These are phyloP conservation scores for Epizoanthus fatuus DNA, from an alignment of 92 coral and sea anemone genomes.

Conservation along the genomic window DNA sequence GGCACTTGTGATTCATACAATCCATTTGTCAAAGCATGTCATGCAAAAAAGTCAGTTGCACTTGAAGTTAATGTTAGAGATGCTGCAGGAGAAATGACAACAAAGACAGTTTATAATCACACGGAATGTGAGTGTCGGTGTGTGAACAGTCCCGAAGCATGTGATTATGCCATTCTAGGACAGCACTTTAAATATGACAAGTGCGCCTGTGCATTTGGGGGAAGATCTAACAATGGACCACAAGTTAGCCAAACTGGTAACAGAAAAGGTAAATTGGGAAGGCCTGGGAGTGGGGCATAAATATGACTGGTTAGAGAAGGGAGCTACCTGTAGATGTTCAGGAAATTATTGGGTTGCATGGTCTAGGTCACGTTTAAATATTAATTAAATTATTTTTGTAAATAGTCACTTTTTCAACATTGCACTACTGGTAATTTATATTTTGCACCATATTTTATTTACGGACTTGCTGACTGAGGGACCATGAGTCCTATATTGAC, in stretches of 20 bases:
- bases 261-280: constrained; percentile 11
- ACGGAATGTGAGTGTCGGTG: constrained; percentile 22
- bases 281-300: not conserved
- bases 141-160: not conserved
- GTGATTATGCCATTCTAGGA: not conserved
- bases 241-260: not conserved
- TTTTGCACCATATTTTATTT: too few species aligned
- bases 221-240: not conserved
- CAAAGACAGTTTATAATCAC: constrained; percentile 22
- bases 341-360: too few species aligned
- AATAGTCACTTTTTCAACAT: too few species aligned
- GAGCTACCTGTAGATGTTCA: too few species aligned
- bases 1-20: constrained; percentile 8
- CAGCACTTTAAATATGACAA: not conserved
- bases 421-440: too few species aligned
- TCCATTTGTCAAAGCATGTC: not conserved
- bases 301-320: not conserved
- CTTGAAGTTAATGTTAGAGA: constrained; percentile 10
- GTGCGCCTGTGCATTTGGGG: constrained; percentile 1
- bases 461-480: too few species aligned
- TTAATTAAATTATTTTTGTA: too few species aligned
- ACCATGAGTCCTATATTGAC: too few species aligned
- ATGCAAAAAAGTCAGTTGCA: not conserved
- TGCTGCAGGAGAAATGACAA: not conserved
- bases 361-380: too few species aligned